These are phyloP conservation scores for Tympanoctomys barrerae DNA, from an alignment of 2,797 vertebrate genomes.

Conservation along the genomic window DNA sequence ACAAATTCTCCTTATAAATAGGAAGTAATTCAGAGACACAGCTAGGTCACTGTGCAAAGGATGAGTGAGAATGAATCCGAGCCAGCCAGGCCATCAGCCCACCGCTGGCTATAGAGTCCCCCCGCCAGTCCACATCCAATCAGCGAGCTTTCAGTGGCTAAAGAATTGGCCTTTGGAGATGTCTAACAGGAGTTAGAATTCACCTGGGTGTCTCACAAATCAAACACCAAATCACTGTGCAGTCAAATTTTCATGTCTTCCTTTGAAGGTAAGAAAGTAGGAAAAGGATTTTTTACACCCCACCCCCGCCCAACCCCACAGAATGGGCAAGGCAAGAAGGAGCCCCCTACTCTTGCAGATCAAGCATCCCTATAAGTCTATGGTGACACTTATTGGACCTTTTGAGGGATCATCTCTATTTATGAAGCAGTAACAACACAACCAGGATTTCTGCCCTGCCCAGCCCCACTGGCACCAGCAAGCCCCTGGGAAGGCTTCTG, in stretches of 20 bases:
- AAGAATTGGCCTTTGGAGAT: constrained; percentile 50
- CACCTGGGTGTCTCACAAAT: background rate
- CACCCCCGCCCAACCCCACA: background rate
- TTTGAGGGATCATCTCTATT: background rate
- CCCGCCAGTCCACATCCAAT: rapidly evolving
- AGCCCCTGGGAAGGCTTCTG: background rate
- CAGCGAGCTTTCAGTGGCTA: background rate
- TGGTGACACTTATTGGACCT: background rate
- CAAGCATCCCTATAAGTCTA: background rate
- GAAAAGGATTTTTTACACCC: background rate
- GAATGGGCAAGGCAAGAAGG: background rate
- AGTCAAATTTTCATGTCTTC: constrained; percentile 1
- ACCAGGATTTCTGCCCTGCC: background rate
- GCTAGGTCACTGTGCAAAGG: constrained; percentile 74
- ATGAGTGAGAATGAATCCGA: constrained; percentile 56
- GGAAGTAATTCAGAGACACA: constrained; percentile 52
- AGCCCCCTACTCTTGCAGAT: background rate
- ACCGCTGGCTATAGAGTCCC: background rate
- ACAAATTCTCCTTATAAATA: constrained; percentile 66
- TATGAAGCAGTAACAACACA: background rate
- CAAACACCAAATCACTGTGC: background rate
- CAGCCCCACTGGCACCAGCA: background rate
- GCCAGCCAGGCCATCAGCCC: constrained; percentile 29
- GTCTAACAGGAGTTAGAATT: background rate
- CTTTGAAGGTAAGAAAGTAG: constrained; percentile 8